Conservation (phyloP, 2,797 vertebrate genomes). For the Mormyrops boulengeri region DNA sequence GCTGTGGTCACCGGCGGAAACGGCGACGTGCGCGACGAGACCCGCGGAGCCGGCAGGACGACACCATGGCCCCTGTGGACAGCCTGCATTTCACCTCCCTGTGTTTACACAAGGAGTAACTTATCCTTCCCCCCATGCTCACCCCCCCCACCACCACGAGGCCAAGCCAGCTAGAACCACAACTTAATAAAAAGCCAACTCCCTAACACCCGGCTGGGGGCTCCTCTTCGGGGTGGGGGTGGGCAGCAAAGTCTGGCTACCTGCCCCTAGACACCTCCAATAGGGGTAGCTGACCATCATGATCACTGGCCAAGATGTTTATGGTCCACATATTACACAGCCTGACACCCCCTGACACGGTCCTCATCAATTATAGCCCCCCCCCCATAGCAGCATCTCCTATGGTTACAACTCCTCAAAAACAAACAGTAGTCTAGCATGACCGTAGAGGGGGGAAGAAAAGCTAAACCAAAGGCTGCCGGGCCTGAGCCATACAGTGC, state of each 20-base stretch:
- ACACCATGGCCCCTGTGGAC: conserved; percentile 69
- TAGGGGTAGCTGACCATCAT: conserved; percentile 5
- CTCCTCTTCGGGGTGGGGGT: conserved; percentile 54
- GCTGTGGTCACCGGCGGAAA: not conserved
- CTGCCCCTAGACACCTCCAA: not conserved
- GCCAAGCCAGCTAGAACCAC: conserved; percentile 48
- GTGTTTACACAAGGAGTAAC: conserved; percentile 73
- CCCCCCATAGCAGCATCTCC: not conserved
- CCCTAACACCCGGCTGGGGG: conserved; percentile 44
- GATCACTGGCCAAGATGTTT: conserved; percentile 21
- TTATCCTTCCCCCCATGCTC: conserved; percentile 62
- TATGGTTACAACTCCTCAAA: not conserved
- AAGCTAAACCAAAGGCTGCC: not conserved
- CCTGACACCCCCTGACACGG: not conserved
- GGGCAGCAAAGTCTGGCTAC: conserved; percentile 44
- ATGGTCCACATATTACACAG: conserved; percentile 16
- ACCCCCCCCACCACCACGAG: conserved; percentile 55
- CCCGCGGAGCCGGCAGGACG: conserved; percentile 70
- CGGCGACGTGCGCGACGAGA: conserved; percentile 39
- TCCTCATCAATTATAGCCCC: not conserved
- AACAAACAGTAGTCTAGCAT: not conserved
- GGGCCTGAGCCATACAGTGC: conserved; percentile 30
- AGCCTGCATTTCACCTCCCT: conserved; percentile 82
- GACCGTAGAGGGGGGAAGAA: not conserved
- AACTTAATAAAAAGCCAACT: conserved; percentile 63